Evolutionary conservation across 2,888 invertebrate species (phyloP).

Genomic region (Galeruca laticollis): DNA sequence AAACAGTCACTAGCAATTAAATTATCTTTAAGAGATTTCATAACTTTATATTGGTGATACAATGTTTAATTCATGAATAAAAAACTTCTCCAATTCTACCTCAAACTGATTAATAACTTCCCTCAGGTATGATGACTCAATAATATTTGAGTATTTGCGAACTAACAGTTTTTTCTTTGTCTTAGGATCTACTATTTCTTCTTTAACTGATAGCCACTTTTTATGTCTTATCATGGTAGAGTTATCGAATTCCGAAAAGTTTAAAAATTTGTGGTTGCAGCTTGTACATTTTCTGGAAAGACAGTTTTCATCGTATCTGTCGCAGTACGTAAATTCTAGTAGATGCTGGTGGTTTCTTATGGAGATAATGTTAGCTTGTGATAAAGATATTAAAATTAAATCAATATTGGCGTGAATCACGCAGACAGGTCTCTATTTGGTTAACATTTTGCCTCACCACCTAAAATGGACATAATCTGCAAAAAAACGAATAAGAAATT

Average conservation of each 20-base stretch:
- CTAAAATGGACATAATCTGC: constrained; percentile 11
- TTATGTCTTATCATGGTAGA: not conserved
- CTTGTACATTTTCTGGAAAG: constrained; percentile 20
- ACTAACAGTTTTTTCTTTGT: constrained; percentile 15
- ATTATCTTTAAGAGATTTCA: constrained; percentile 22
- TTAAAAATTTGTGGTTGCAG: constrained; percentile 12
- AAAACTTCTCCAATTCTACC: constrained; percentile 7
- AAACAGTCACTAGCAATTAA: constrained; percentile 43
- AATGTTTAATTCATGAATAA: constrained; percentile 29
- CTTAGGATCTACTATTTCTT: constrained; percentile 13
- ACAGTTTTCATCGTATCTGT: constrained; percentile 24
- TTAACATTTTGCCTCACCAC: constrained; percentile 3
- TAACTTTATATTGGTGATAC: constrained; percentile 22
- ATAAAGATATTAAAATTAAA: constrained; percentile 5
- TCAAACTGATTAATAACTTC: constrained; percentile 3
- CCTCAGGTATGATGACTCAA: not conserved
- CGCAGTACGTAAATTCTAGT: constrained; percentile 15
- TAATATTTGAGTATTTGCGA: constrained; percentile 16
- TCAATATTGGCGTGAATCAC: constrained; percentile 11
- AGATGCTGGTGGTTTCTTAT: constrained; percentile 10
- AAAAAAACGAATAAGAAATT: constrained; percentile 14
- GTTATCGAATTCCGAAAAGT: constrained; percentile 16
- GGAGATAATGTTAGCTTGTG: constrained; percentile 16
- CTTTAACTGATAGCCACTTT: constrained; percentile 7
- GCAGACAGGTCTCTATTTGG: constrained; percentile 15